Percentiles rank a stretch among this genome's conserved stretches.
Evolutionary conservation across 2,797 vertebrate species (phyloP).

Genomic region (Ispidina lecontei): DNA sequence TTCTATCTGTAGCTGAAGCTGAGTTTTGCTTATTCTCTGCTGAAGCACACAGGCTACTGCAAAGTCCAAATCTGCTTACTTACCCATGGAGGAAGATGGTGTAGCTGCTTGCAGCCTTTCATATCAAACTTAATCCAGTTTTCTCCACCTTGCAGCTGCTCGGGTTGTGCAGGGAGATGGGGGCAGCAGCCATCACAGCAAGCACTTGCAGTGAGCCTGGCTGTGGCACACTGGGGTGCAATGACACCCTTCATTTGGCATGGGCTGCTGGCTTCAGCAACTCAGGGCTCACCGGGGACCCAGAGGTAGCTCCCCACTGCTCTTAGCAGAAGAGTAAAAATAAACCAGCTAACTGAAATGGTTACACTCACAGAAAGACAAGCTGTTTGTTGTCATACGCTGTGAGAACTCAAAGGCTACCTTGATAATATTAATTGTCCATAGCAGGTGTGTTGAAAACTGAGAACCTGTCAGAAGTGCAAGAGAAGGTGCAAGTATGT

Average conservation of each 20-base stretch:
- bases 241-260: not conserved
- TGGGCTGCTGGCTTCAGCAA: rapidly evolving
- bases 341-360: not conserved
- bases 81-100: not conserved
- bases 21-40: not conserved
- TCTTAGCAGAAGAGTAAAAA: not conserved
- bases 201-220: not conserved
- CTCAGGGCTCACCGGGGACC: rapidly evolving
- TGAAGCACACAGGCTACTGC: not conserved
- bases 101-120: not conserved
- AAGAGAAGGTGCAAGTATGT: not conserved
- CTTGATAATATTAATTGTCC: not conserved
- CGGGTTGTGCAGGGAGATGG: rapidly evolving
- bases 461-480: not conserved
- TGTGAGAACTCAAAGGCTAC: not conserved
- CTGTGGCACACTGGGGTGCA: rapidly evolving
- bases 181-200: not conserved
- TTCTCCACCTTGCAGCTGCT: not conserved
- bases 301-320: not conserved
- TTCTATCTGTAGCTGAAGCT: not conserved
- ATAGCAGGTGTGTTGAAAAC: not conserved
- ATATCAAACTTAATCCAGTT: constrained; percentile 3
- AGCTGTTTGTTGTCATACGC: not conserved
- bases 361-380: not conserved
- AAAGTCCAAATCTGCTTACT: not conserved